Conservation (phyloP, 2,797 vertebrate genomes). For the Bovichtus variegatus region DNA sequence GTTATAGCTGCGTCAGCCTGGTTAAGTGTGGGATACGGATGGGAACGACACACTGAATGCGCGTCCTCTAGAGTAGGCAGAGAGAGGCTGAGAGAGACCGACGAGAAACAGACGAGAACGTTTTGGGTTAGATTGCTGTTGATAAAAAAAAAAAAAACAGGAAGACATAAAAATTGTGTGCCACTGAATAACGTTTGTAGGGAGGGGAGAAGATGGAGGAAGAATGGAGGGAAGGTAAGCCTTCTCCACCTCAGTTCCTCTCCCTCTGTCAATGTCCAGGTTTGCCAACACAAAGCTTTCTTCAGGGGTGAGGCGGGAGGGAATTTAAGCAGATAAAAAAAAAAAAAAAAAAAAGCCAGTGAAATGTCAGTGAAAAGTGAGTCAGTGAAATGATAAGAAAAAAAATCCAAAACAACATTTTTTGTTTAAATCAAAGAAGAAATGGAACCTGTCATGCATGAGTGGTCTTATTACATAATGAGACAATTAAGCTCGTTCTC, state of each 20-base stretch:
- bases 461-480: slow-evolving; percentile 34
- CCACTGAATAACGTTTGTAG: background rate
- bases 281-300: slow-evolving; percentile 22
- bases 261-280: slow-evolving; percentile 41
- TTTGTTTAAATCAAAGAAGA: background rate
- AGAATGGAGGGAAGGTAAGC: background rate
- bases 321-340: slow-evolving; percentile 19
- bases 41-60: slow-evolving; percentile 1
- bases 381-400: background rate
- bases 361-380: too few relatives aligned
- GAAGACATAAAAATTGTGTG: background rate
- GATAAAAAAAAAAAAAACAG: background rate
- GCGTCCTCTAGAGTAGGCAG: background rate
- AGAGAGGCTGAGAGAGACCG: background rate
- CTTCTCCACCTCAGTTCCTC: slow-evolving; percentile 1
- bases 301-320: background rate
- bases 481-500: slow-evolving; percentile 30
- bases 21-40: slow-evolving; percentile 7
- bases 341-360: background rate
- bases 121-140: background rate
- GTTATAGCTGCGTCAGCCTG: slow-evolving; percentile 7
- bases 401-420: background rate
- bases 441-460: slow-evolving; percentile 8
- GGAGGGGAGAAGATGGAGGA: background rate
- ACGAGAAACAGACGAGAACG: background rate